These are phyloP conservation scores for Leptopilina drosophilae DNA, from an alignment of 2,888 invertebrate genomes.

Conservation along the genomic window DNA sequence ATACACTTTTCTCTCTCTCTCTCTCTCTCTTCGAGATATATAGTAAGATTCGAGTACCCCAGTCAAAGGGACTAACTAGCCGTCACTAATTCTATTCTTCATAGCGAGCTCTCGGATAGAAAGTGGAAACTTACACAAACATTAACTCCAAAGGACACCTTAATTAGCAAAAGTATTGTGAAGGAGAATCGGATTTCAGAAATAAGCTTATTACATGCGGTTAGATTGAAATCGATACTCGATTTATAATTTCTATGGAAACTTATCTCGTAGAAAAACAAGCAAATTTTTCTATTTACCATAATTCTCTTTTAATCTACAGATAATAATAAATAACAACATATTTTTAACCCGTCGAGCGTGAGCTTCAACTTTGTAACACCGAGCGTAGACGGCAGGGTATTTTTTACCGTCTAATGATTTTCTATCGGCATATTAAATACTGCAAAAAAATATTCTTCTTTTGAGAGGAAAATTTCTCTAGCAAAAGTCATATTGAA, in stretches of 20 bases:
- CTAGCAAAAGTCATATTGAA: too few species aligned
- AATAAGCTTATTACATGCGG: neutral
- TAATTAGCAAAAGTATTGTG: constrained; percentile 6
- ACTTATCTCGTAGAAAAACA: too few species aligned
- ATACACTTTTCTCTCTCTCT: neutral
- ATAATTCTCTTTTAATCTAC: too few species aligned
- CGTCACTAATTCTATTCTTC: constrained; percentile 37
- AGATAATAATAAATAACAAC: too few species aligned
- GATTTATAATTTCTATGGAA: neutral
- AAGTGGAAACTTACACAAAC: constrained; percentile 29
- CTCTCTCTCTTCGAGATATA: neutral
- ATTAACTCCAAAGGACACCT: constrained; percentile 3
- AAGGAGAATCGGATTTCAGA: neutral
- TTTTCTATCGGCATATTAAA: too few species aligned
- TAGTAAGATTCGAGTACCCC: constrained; percentile 23
- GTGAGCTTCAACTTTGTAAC: too few species aligned
- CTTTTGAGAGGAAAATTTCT: too few species aligned
- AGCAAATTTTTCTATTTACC: too few species aligned
- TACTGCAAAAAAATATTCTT: too few species aligned
- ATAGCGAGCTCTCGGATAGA: constrained; percentile 19
- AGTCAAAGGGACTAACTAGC: constrained; percentile 37
- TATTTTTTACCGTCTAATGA: too few species aligned
- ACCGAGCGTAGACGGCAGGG: too few species aligned
- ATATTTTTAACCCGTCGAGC: too few species aligned
- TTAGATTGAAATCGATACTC: neutral